Evolutionary conservation across 2,888 invertebrate species (phyloP).

Genomic region (Xestia ashworthii): DNA sequence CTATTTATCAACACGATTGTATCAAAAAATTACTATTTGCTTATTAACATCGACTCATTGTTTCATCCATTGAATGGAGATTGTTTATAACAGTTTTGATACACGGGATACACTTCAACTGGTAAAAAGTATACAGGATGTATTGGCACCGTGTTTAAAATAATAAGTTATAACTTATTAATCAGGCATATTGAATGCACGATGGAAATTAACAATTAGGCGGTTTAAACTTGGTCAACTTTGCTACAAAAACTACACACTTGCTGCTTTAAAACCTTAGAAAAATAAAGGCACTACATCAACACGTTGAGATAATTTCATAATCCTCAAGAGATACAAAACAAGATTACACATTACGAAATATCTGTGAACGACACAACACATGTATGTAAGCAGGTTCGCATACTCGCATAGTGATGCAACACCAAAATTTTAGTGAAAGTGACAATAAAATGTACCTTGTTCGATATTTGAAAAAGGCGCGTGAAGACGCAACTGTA

Average conservation of each 20-base stretch:
- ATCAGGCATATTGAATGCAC: not conserved
- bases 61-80: slow-evolving; percentile 31
- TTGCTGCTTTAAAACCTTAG: not conserved
- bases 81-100: slow-evolving; percentile 32
- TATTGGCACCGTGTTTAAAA: not conserved
- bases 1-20: slow-evolving; percentile 12
- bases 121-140: slow-evolving; percentile 5
- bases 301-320: slow-evolving; percentile 36
- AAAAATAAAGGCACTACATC: slow-evolving; percentile 4
- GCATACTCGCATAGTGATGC: slow-evolving; percentile 48
- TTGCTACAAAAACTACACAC: not conserved
- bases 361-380: slow-evolving; percentile 30
- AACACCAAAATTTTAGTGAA: slow-evolving; percentile 58
- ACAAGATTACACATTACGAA: slow-evolving; percentile 59
- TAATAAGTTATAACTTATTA: not conserved
- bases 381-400: slow-evolving; percentile 39
- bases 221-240: not conserved
- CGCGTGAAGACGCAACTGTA: slow-evolving; percentile 43
- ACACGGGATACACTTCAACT: not conserved
- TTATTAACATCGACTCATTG: slow-evolving; percentile 30
- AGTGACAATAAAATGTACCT: slow-evolving; percentile 63
- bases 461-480: slow-evolving; percentile 54
- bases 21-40: slow-evolving; percentile 19
- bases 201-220: slow-evolving; percentile 4
- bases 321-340: slow-evolving; percentile 39